phyloP scores from a whole-genome alignment of 2,113 vertebrate genomes.

The Athene cunicularia region DNA sequence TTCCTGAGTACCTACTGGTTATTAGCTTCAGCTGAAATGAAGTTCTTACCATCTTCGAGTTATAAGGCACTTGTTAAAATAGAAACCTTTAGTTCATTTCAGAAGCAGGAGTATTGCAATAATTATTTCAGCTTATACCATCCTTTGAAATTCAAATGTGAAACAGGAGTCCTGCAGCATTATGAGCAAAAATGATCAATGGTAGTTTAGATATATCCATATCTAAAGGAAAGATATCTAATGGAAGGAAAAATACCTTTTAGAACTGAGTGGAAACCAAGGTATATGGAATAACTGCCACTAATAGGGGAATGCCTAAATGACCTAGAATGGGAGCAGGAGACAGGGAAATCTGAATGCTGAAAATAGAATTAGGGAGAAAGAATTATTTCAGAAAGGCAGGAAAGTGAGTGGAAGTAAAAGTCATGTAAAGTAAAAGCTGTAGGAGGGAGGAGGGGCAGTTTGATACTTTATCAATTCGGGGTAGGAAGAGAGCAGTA shows the following conservation, averaged over 20 bases:
- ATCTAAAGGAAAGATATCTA: background rate
- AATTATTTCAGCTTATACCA: background rate
- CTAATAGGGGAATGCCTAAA: background rate
- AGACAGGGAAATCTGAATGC: background rate
- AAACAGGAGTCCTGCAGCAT: background rate
- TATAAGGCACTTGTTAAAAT: background rate
- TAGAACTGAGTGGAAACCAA: background rate
- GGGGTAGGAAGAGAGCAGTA: background rate
- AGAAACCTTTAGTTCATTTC: background rate
- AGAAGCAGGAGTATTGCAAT: background rate
- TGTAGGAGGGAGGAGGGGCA: background rate
- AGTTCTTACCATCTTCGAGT: background rate
- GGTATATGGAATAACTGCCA: background rate
- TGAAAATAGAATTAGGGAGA: background rate
- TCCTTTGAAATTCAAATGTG: conserved; percentile 16
- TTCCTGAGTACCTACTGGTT: background rate
- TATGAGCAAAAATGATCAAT: background rate
- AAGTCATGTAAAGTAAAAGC: background rate
- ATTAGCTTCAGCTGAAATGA: background rate
- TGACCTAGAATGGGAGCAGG: background rate
- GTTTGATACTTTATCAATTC: background rate
- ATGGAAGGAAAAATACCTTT: background rate
- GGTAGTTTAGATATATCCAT: background rate
- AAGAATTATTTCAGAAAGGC: background rate
- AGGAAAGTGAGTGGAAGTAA: background rate